Evolutionary conservation across 2,888 invertebrate species (phyloP).

Genomic region (Phorcus lineatus): DNA sequence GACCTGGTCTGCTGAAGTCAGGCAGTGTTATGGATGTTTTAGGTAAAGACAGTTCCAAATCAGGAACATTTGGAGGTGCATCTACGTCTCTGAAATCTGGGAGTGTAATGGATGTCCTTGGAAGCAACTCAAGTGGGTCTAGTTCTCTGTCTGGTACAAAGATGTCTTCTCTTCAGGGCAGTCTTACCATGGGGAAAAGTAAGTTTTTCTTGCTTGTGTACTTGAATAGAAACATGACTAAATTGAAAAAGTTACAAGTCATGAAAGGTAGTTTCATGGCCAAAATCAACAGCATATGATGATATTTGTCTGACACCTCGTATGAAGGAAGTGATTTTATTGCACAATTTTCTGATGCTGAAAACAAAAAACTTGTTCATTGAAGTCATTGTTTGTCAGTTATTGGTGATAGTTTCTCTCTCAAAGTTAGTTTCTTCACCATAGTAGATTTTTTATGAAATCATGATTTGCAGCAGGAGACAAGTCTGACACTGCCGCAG

Average conservation of each 20-base stretch:
- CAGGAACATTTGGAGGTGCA: neutral
- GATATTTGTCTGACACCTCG: neutral
- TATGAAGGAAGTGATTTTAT: neutral
- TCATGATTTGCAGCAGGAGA: neutral
- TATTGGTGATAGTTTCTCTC: neutral
- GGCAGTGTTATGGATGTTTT: slow-evolving; percentile 72
- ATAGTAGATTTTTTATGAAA: too few species aligned
- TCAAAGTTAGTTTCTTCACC: too few species aligned
- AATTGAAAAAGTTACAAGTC: too few species aligned
- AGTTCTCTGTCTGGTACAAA: slow-evolving; percentile 26
- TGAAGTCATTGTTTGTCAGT: too few species aligned
- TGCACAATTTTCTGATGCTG: neutral
- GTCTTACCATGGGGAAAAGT: slow-evolving; percentile 43
- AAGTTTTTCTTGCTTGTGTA: neutral
- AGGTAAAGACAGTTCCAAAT: slow-evolving; percentile 38
- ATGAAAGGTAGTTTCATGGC: too few species aligned
- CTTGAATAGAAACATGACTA: too few species aligned
- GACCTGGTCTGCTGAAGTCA: slow-evolving; percentile 57
- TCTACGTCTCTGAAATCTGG: slow-evolving; percentile 44
- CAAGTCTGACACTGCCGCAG: neutral
- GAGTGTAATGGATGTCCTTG: slow-evolving; percentile 63
- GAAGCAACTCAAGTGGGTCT: slow-evolving; percentile 21
- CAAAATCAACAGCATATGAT: neutral
- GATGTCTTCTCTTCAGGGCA: slow-evolving; percentile 64
- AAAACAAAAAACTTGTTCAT: neutral